Percentiles rank a stretch among this genome's conserved stretches.
Evolutionary conservation across 1,140 invertebrate species (phyloP).

Genomic region (Papilio machaon): DNA sequence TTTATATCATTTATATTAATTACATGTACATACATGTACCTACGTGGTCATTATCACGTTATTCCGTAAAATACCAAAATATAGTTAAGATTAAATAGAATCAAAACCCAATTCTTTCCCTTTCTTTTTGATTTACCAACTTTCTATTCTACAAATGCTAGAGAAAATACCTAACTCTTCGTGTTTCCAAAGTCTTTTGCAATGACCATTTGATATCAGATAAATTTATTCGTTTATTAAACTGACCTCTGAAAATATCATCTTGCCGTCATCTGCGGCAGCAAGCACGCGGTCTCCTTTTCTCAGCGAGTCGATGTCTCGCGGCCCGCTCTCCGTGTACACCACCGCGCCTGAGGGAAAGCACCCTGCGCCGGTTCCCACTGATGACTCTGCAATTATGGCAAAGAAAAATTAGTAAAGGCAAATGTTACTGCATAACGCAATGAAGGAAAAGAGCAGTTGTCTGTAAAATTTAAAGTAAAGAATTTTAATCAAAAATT

Average conservation of each 20-base stretch:
- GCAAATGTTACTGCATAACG: background rate
- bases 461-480: too few relatives aligned
- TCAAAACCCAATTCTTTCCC: too few relatives aligned
- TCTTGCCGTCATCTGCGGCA: conserved; percentile 85
- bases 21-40: too few relatives aligned
- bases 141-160: background rate
- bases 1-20: too few relatives aligned
- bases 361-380: conserved; percentile 86
- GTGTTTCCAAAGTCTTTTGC: background rate
- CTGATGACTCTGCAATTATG: conserved; percentile 91
- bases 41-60: too few relatives aligned
- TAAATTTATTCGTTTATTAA: background rate
- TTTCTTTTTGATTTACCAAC: background rate
- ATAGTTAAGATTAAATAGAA: too few relatives aligned
- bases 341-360: conserved; percentile 87
- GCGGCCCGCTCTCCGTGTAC: conserved; percentile 79
- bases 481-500: too few relatives aligned
- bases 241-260: conserved; percentile 89
- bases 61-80: too few relatives aligned
- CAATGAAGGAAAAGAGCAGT: conserved; percentile 2
- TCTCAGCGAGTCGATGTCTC: conserved; percentile 84
- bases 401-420: conserved; percentile 24
- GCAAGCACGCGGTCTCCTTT: conserved; percentile 92
- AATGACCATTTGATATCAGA: background rate
- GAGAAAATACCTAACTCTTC: background rate